A percentile compares a stretch with the other conserved stretches of the same genome.
Evolutionary conservation across 1,140 invertebrate genomes (phyloP).

Genomic region (Drosophila fuyamai): DNA sequence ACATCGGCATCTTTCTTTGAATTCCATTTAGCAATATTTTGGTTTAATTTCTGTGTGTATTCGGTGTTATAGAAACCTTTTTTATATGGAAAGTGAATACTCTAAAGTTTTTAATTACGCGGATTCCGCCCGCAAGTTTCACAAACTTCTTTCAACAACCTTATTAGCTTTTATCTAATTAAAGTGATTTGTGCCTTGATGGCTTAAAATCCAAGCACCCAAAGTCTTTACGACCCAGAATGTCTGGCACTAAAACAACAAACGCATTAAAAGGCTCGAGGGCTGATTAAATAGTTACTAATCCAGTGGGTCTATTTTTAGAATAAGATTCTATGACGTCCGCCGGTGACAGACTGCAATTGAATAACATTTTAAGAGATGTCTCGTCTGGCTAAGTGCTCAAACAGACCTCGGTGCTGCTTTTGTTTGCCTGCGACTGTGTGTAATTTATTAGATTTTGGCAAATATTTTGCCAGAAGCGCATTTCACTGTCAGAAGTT

Average conservation of each 20-base stretch:
- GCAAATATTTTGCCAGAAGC: conserved; percentile 73
- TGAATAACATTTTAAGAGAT: background rate
- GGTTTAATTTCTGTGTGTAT: no score
- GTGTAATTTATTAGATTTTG: conserved; percentile 80
- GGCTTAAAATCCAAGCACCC: conserved; percentile 22
- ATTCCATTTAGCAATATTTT: no score
- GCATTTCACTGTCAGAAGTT: conserved; percentile 72
- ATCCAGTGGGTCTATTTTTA: background rate
- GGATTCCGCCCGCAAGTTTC: conserved; percentile 9
- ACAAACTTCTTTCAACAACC: conserved; percentile 1
- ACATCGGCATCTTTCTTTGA: no score
- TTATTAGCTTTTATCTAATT: conserved; percentile 43
- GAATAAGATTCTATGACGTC: background rate
- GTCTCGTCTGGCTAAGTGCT: conserved; percentile 18
- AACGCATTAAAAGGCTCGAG: conserved; percentile 16
- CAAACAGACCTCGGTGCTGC: conserved; percentile 24
- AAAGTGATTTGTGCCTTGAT: conserved; percentile 44
- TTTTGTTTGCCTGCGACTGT: conserved; percentile 36
- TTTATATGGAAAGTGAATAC: conserved; percentile 4
- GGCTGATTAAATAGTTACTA: conserved; percentile 23
- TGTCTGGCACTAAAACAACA: conserved; percentile 6
- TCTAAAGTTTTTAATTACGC: conserved; percentile 3
- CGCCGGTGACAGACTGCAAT: conserved; percentile 2
- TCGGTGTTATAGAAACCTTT: no score
- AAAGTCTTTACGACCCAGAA: conserved; percentile 10